Percentiles rank a stretch among this genome's conserved stretches.
Evolutionary conservation across 1,140 invertebrate genomes (phyloP).

Genomic region (Scaptomyza hsui): DNA sequence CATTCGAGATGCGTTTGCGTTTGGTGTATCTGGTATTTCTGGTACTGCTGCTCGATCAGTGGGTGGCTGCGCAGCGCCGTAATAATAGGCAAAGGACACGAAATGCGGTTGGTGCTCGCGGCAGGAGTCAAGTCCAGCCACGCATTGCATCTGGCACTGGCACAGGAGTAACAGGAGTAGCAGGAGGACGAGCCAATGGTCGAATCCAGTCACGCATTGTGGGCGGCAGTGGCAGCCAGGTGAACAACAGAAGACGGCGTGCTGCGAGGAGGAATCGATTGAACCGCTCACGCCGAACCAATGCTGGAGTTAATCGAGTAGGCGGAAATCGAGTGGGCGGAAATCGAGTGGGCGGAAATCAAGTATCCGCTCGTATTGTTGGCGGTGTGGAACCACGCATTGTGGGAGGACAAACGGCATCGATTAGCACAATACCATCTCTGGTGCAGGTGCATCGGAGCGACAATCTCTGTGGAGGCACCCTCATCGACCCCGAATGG

Average conservation of each 20-base stretch:
- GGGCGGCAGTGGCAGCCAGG: not conserved
- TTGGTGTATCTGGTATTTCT: constrained; percentile 47
- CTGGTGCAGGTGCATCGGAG: constrained; percentile 55
- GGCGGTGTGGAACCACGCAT: constrained; percentile 8
- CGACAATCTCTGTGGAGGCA: constrained; percentile 47
- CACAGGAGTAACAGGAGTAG: no score
- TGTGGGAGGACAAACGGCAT: constrained; percentile 22
- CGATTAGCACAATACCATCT: constrained; percentile 15
- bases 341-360: no score
- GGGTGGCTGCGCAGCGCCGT: constrained; percentile 10
- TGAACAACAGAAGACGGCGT: not conserved
- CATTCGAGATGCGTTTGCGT: constrained; percentile 52
- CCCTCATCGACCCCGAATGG: constrained; percentile 25
- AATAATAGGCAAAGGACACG: not conserved
- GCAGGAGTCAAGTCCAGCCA: constrained; percentile 8
- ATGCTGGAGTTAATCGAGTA: not conserved
- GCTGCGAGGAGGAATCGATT: not conserved
- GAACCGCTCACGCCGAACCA: not conserved
- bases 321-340: not conserved
- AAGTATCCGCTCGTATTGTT: constrained; percentile 1
- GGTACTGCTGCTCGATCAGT: constrained; percentile 38
- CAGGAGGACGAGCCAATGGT: no score
- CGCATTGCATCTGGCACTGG: constrained; percentile 1
- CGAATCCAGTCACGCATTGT: constrained; percentile 44
- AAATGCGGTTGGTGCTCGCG: not conserved